phyloP scores from a whole-genome alignment of 2,797 vertebrate genomes.

The Denticeps clupeoides region DNA sequence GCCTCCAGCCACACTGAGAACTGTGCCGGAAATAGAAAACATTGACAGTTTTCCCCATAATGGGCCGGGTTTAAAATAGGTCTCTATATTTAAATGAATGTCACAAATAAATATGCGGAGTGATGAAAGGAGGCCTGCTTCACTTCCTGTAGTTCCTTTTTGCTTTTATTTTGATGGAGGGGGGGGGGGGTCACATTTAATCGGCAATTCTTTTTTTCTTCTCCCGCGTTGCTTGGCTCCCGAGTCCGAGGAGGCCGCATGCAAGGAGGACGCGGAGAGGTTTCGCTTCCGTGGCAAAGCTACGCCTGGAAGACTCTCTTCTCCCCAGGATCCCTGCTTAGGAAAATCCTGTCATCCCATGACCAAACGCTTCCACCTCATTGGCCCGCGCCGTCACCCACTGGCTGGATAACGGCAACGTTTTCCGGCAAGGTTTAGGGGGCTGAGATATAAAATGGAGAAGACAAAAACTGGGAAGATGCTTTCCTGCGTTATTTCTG shows the following conservation, averaged over 20 bases:
- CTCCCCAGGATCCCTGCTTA: conserved; percentile 19
- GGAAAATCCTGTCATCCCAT: conserved; percentile 45
- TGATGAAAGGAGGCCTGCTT: too few relatives aligned
- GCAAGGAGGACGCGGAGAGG: not conserved
- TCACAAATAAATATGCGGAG: too few relatives aligned
- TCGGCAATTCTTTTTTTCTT: too few relatives aligned
- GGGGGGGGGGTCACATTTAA: too few relatives aligned
- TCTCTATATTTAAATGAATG: too few relatives aligned
- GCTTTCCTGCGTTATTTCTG: conserved; percentile 21
- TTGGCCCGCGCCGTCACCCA: conserved; percentile 16
- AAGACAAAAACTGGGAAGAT: not conserved
- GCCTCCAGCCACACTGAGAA: too few relatives aligned
- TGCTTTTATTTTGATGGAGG: too few relatives aligned
- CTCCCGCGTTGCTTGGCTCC: too few relatives aligned
- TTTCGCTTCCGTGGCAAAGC: conserved; percentile 7
- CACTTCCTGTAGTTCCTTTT: too few relatives aligned
- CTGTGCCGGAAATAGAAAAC: too few relatives aligned
- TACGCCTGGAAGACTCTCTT: conserved; percentile 9
- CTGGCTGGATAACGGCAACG: not conserved
- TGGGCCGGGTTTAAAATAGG: too few relatives aligned
- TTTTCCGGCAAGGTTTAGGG: conserved; percentile 1
- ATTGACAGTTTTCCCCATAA: too few relatives aligned
- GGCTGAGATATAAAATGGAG: conserved; percentile 28
- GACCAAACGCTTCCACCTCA: conserved; percentile 30
- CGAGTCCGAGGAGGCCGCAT: not conserved